Evolutionary conservation across 2,888 invertebrate species (phyloP).

Genomic region (Agrochola lota): DNA sequence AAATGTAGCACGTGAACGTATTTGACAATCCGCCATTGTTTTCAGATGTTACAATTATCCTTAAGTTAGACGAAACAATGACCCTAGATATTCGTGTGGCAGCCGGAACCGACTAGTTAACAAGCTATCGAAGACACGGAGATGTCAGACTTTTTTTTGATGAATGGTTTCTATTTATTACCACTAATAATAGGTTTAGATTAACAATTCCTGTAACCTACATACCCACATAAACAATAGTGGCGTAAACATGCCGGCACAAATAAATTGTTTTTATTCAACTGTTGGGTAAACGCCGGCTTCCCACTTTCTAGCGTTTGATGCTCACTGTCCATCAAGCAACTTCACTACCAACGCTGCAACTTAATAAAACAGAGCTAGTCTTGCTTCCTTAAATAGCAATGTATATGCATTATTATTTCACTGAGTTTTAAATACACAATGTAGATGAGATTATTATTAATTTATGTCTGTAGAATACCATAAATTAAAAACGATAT

Average conservation of each 20-base stretch:
- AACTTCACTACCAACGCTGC: conserved; percentile 43
- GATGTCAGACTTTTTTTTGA: neutral
- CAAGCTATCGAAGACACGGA: conserved; percentile 3
- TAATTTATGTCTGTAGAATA: conserved; percentile 3
- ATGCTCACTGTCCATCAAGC: conserved; percentile 60
- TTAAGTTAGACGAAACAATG: neutral
- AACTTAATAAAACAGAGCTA: conserved; percentile 56
- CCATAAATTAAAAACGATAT: conserved; percentile 8
- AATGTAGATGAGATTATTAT: neutral
- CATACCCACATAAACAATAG: conserved; percentile 55
- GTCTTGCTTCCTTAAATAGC: conserved; percentile 52
- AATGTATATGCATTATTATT: conserved; percentile 10
- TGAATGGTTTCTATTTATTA: conserved; percentile 8
- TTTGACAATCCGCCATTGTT: neutral
- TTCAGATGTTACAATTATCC: neutral
- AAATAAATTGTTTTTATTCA: conserved; percentile 67
- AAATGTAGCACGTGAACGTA: neutral
- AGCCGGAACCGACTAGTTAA: neutral
- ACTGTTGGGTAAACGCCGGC: conserved; percentile 66
- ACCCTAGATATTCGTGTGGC: too few species aligned
- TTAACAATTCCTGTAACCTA: conserved; percentile 44
- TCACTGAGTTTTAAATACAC: neutral
- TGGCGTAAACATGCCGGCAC: conserved; percentile 29
- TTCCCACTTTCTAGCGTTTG: conserved; percentile 73
- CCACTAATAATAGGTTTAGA: conserved; percentile 27